A percentile compares a stretch with the other conserved stretches of the same genome.
phyloP scores from a whole-genome alignment of 2,888 invertebrate genomes.

The Ctena decussata region DNA sequence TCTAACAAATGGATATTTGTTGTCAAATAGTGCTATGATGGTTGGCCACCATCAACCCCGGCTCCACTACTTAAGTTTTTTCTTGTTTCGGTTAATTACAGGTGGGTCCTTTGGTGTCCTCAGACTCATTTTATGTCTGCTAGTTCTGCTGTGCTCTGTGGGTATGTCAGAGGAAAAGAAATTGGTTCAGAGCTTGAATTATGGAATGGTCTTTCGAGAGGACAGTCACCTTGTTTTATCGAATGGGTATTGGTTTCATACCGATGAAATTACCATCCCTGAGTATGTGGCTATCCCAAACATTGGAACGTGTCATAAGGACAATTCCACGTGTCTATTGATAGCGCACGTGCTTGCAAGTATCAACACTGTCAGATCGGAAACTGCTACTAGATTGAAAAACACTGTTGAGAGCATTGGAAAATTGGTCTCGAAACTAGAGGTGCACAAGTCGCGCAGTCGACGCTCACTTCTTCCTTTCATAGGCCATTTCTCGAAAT shows the following conservation, averaged over 20 bases:
- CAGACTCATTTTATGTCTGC: not conserved
- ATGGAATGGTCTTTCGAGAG: slow-evolving; percentile 41
- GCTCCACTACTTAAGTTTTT: not conserved
- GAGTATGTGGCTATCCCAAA: too few species aligned
- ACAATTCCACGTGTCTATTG: slow-evolving; percentile 7
- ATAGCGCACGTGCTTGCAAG: slow-evolving; percentile 24
- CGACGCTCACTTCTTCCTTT: slow-evolving; percentile 46
- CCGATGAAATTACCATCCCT: too few species aligned
- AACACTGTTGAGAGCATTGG: not conserved
- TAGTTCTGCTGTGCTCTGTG: not conserved
- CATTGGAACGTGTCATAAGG: not conserved
- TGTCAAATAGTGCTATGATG: slow-evolving; percentile 23
- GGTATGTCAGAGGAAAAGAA: not conserved
- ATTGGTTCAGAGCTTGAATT: slow-evolving; percentile 44
- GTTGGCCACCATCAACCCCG: not conserved
- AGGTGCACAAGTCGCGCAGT: not conserved
- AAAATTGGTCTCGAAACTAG: not conserved
- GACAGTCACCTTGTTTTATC: slow-evolving; percentile 9
- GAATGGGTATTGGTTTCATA: slow-evolving; percentile 43
- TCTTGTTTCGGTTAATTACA: not conserved
- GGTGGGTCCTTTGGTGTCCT: not conserved
- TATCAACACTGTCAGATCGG: slow-evolving; percentile 12
- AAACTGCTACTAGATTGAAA: not conserved
- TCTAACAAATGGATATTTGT: slow-evolving; percentile 20
- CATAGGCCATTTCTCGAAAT: slow-evolving; percentile 49